Evolutionary conservation across 2,113 vertebrate species (phyloP).

Genomic region (Megaceryle maxima): DNA sequence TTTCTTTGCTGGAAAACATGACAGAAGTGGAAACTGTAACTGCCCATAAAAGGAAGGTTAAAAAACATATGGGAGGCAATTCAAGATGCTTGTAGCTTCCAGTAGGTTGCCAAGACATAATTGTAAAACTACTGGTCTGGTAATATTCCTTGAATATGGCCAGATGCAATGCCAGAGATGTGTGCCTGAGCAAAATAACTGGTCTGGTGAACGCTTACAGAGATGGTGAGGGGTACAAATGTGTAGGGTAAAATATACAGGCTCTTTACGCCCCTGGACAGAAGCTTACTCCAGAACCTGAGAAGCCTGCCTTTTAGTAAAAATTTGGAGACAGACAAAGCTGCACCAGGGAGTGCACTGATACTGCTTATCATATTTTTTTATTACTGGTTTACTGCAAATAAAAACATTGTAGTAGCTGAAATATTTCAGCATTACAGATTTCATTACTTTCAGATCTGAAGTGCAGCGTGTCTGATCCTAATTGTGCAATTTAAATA

Average conservation of each 20-base stretch:
- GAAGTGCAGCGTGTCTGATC: neutral
- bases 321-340: neutral
- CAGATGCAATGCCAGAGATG: neutral
- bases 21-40: neutral
- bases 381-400: conserved; percentile 28
- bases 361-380: neutral
- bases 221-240: neutral
- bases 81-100: neutral
- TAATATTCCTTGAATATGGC: neutral
- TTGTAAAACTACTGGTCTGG: neutral
- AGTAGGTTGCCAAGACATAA: neutral
- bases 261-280: neutral
- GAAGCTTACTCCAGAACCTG: neutral
- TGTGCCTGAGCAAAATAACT: neutral
- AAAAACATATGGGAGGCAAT: neutral
- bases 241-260: neutral
- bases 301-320: neutral
- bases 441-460: conserved; percentile 16
- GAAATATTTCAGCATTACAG: neutral
- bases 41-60: neutral
- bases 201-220: neutral
- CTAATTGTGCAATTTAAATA: conserved; percentile 30
- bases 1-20: neutral
- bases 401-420: neutral
- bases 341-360: neutral